Conservation (phyloP, 2,797 vertebrate genomes). For the Garrulus glandarius region DNA sequence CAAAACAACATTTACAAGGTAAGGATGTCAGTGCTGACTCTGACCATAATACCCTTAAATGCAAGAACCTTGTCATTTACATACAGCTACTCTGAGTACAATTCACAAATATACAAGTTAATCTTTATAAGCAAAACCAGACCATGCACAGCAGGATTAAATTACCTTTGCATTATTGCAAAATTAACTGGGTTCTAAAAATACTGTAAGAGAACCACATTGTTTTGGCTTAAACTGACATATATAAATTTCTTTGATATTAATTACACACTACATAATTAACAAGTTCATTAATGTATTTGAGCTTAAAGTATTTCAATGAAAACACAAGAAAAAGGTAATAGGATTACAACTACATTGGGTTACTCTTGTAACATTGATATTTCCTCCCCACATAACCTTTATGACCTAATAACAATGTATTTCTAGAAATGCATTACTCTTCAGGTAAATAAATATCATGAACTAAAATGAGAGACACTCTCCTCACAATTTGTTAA, state of each 20-base stretch:
- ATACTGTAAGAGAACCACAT: not conserved
- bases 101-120: not conserved
- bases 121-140: not conserved
- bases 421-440: not conserved
- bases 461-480: not conserved
- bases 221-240: not conserved
- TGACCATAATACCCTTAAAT: not conserved
- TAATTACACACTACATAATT: not conserved
- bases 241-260: not conserved
- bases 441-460: not conserved
- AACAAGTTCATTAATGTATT: not conserved
- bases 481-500: not conserved
- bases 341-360: not conserved
- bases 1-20: not conserved
- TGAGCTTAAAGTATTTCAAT: not conserved
- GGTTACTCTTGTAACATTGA: not conserved
- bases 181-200: conserved; percentile 14
- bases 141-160: not conserved
- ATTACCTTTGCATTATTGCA: not conserved
- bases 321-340: not conserved
- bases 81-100: not conserved
- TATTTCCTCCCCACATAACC: not conserved
- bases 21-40: not conserved
- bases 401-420: not conserved
- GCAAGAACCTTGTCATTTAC: not conserved